Percentiles rank a stretch among this genome's conserved stretches.
Evolutionary conservation across 2,797 vertebrate genomes (phyloP).

Genomic region (Anabacerthia variegaticeps): DNA sequence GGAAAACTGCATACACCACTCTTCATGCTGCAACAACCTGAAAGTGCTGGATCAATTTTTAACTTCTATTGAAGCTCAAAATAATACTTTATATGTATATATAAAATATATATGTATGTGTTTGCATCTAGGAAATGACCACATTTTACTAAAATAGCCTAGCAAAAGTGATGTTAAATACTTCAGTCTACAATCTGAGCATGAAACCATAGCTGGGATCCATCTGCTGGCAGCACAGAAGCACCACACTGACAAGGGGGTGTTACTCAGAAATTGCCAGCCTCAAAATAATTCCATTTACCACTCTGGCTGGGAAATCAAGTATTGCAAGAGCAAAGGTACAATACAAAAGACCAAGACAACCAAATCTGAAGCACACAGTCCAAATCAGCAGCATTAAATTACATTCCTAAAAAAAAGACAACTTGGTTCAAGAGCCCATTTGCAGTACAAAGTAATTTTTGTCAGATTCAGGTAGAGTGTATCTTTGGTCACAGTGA

Average conservation of each 20-base stretch:
- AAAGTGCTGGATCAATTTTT: conserved; percentile 15
- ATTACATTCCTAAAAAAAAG: background rate
- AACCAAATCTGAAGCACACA: background rate
- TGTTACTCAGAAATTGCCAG: background rate
- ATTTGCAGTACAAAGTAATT: background rate
- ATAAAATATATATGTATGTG: background rate
- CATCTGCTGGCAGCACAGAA: conserved; percentile 12
- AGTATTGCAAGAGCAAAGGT: background rate
- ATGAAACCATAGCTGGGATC: background rate
- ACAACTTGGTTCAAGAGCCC: background rate
- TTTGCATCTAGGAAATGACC: background rate
- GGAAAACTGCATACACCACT: background rate
- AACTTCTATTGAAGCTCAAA: conserved; percentile 13
- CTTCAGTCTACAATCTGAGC: background rate
- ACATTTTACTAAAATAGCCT: conserved; percentile 6
- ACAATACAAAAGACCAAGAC: background rate
- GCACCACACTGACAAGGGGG: background rate
- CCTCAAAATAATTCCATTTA: background rate
- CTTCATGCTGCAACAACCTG: background rate
- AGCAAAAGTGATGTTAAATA: background rate
- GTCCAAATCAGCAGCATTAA: background rate
- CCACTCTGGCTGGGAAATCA: background rate
- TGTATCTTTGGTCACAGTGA: background rate
- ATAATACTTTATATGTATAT: background rate
- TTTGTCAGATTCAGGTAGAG: background rate